phyloP scores from a whole-genome alignment of 2,888 invertebrate genomes.

The Rosalia funebris region DNA sequence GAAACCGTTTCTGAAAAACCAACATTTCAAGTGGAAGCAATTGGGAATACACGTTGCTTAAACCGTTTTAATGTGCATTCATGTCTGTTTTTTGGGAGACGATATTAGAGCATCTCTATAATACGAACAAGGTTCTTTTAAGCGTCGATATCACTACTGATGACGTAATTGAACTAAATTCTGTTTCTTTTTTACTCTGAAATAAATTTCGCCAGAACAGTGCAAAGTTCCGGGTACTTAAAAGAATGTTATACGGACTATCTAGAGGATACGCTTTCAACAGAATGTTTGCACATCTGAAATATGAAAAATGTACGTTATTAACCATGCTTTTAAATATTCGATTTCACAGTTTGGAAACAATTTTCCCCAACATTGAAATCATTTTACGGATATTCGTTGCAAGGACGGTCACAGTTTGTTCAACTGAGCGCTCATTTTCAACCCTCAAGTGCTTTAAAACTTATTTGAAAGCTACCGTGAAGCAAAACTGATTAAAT shows the following conservation, averaged over 20 bases:
- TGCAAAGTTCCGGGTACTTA: too few species aligned
- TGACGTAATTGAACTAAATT: too few species aligned
- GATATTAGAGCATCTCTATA: not conserved
- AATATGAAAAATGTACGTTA: not conserved
- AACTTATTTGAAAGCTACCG: not conserved
- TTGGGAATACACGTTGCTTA: not conserved
- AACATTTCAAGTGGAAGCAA: not conserved
- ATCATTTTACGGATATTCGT: not conserved
- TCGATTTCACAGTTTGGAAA: not conserved
- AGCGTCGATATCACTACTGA: too few species aligned
- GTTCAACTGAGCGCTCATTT: not conserved
- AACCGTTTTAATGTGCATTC: not conserved
- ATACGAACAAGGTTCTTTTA: too few species aligned
- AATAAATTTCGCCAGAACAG: not conserved
- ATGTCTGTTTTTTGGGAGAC: not conserved
- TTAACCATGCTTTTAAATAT: not conserved
- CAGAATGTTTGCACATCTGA: not conserved
- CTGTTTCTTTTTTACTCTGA: not conserved
- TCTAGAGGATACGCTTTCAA: too few species aligned
- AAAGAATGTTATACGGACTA: too few species aligned
- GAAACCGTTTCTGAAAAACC: not conserved
- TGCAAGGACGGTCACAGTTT: not conserved
- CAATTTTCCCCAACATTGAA: not conserved
- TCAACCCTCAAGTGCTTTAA: not conserved
- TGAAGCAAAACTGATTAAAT: not conserved